phyloP scores from a whole-genome alignment of 2,888 invertebrate genomes.

The Cephonodes hylas region DNA sequence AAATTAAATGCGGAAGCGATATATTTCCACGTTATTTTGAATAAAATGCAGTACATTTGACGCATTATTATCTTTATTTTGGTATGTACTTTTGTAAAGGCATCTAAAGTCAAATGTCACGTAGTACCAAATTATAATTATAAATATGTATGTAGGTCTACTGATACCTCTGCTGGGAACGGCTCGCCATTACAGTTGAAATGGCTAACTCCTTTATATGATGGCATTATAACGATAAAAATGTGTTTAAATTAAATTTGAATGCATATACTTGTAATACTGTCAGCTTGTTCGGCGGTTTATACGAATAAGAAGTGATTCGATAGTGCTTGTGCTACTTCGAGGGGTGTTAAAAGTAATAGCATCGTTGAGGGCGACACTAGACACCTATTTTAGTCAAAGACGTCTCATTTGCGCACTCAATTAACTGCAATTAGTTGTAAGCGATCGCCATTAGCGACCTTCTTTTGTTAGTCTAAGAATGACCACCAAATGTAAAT shows the following conservation, averaged over 20 bases:
- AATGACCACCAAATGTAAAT: slow-evolving; percentile 16
- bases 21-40: not conserved
- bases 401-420: slow-evolving; percentile 41
- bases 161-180: too few species aligned
- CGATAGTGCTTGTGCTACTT: not conserved
- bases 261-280: too few species aligned
- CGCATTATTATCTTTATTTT: too few species aligned
- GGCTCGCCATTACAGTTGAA: too few species aligned
- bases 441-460: slow-evolving; percentile 35
- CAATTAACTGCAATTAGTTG: slow-evolving; percentile 45
- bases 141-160: too few species aligned
- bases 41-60: not conserved
- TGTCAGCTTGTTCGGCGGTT: too few species aligned
- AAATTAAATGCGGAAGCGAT: not conserved
- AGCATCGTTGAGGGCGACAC: not conserved
- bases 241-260: too few species aligned
- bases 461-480: slow-evolving; percentile 24
- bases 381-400: slow-evolving; percentile 8
- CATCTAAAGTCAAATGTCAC: too few species aligned
- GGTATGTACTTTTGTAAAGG: too few species aligned
- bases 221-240: too few species aligned
- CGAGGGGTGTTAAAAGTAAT: slow-evolving; percentile 6
- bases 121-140: too few species aligned
- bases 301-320: not conserved
- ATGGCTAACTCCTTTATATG: too few species aligned